A percentile compares a stretch with the other conserved stretches of the same genome.
phyloP scores from a whole-genome alignment of 2,113 vertebrate genomes.

The Chionis minor region DNA sequence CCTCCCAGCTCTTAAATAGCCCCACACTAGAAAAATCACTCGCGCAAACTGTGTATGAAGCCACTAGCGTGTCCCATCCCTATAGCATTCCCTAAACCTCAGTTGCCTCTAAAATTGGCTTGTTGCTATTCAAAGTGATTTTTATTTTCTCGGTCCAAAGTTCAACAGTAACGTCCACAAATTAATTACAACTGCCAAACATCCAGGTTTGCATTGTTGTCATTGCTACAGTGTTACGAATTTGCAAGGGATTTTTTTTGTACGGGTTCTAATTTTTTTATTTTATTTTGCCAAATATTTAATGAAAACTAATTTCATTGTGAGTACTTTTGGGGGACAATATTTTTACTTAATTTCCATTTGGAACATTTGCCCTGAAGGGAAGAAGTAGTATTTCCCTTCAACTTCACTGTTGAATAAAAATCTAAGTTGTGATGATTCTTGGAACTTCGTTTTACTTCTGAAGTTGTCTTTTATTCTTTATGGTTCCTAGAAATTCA shows the following conservation, averaged over 20 bases:
- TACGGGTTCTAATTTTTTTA: slow-evolving; percentile 76
- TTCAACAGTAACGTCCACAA: slow-evolving; percentile 29
- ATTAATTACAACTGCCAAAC: slow-evolving; percentile 50
- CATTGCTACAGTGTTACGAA: slow-evolving; percentile 65
- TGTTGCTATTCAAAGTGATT: slow-evolving; percentile 20
- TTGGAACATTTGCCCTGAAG: slow-evolving; percentile 65
- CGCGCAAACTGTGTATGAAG: slow-evolving; percentile 60
- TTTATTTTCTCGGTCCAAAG: slow-evolving; percentile 37
- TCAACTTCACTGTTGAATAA: slow-evolving; percentile 78
- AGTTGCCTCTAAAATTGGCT: slow-evolving; percentile 42
- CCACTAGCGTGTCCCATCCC: slow-evolving; percentile 39
- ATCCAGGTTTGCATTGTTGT: slow-evolving; percentile 65
- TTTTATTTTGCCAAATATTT: slow-evolving; percentile 81
- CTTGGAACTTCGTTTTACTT: slow-evolving; percentile 59
- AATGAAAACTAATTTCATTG: slow-evolving; percentile 75
- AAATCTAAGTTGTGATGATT: slow-evolving; percentile 71
- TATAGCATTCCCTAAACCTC: slow-evolving; percentile 46
- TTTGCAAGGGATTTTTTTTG: slow-evolving; percentile 71
- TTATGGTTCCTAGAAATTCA: background rate
- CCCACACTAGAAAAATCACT: slow-evolving; percentile 27
- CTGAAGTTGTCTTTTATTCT: background rate
- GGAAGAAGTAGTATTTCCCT: slow-evolving; percentile 53
- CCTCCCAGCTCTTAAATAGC: slow-evolving; percentile 16
- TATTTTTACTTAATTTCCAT: slow-evolving; percentile 77
- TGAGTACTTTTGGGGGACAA: slow-evolving; percentile 66